These are phyloP conservation scores for Dallia pectoralis DNA, from an alignment of 2,797 vertebrate genomes.

Conservation along the genomic window DNA sequence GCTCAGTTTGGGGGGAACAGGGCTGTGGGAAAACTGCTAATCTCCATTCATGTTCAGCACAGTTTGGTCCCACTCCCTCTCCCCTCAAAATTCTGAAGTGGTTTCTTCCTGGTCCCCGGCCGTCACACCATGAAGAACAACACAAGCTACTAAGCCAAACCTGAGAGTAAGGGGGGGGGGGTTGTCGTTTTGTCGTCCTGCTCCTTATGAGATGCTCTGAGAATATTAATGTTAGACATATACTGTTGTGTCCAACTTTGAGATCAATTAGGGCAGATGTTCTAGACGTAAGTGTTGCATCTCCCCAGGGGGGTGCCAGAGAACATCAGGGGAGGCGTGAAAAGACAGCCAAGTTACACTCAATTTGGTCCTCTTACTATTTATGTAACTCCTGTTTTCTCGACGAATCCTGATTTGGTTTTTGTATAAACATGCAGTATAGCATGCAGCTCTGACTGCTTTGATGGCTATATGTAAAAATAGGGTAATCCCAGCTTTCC, in stretches of 20 bases:
- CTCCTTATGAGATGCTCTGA: neutral
- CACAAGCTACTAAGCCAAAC: neutral
- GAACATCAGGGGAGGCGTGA: no score
- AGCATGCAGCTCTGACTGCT: no score
- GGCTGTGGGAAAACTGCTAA: conserved; percentile 4
- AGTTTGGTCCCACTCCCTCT: conserved; percentile 4
- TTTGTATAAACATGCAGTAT: no score
- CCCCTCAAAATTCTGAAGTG: neutral
- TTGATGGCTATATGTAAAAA: no score
- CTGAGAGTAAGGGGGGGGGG: neutral
- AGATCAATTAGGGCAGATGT: neutral
- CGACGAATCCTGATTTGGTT: no score
- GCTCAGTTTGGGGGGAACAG: neutral
- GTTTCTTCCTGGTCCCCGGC: neutral
- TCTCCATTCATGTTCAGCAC: conserved; percentile 4
- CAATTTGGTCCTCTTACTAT: no score
- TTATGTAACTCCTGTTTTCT: no score
- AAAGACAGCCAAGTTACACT: no score
- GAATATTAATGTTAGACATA: neutral
- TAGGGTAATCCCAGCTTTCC: no score
- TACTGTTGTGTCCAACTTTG: neutral
- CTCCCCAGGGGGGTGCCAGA: no score
- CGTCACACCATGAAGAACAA: neutral
- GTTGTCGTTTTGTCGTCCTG: neutral
- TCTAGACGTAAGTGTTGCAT: no score